Evolutionary conservation across 92 coral and sea anemone species (phyloP), one percentile per base, ranked within the genome.

Genomic region (Palythoa grandis): DNA sequence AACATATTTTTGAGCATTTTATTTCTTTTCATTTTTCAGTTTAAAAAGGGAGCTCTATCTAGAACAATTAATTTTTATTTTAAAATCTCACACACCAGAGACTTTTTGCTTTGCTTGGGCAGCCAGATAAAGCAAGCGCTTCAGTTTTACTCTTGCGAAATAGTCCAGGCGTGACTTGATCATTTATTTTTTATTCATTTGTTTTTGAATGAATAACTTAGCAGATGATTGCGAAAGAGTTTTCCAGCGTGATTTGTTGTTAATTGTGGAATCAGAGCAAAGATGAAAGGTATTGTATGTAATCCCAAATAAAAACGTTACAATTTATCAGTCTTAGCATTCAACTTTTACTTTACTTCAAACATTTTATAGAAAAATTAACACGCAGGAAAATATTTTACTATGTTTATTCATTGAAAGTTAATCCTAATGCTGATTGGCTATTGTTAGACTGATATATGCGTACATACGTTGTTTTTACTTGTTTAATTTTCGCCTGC

Each of bases 91-190:
- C 9, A 43, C 0, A 8, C 50, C 50, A 43, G 7, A 43, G 50
- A 3, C 50, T 43, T 43, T 43, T 43, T 43, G 35, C 6, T 3
- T 43, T 43, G 6, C 9, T 43, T 3, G 0, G 50, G 6, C 50
- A 43, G 50, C 6, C 65, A 58, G n/a, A 15, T 17, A 15, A 15
- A 58, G 65, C 4, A 4, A 9, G 17, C n/a, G 3, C 5, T 66
- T 66, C n/a, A 6, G 63, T 57, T 20, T 66, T 5, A 66, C 13
- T 66, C 71, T 66, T 66, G 71, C 71, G 71, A 66, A 66, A 66
- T 20, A 66, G 13, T 5, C 7, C 22, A 22, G 5, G 50, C 50
- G 50, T 66, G 29, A 20, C 71, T n/a, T 5, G 11, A 12, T 56
- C 15, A 58, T 66, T 20, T 66, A 24, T 22, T 20, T 9, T 14